Evolutionary conservation across 2,888 invertebrate genomes (phyloP).

Genomic region (Agrotis ipsilon): DNA sequence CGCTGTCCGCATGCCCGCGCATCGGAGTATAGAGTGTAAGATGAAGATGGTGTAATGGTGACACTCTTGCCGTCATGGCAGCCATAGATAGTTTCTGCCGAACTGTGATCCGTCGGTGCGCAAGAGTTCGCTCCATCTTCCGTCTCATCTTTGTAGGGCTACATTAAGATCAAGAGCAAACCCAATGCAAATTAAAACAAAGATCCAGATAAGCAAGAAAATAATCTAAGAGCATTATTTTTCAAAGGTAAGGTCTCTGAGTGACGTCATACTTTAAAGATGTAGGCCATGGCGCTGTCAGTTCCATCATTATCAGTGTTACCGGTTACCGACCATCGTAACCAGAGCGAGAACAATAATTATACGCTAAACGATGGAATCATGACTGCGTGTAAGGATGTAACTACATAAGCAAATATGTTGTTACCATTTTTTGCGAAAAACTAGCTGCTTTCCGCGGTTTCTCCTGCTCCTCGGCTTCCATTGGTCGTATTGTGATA

Average conservation of each 20-base stretch:
- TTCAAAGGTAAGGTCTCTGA: slow-evolving; percentile 52
- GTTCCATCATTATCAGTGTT: slow-evolving; percentile 22
- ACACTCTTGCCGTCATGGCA: no score
- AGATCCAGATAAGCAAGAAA: slow-evolving; percentile 66
- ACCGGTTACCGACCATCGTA: slow-evolving; percentile 24
- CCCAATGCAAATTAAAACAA: no score
- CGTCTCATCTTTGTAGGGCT: no score
- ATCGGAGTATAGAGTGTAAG: no score
- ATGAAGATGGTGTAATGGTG: no score
- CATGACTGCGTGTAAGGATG: not conserved
- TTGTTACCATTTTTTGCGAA: slow-evolving; percentile 6
- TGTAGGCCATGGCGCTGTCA: slow-evolving; percentile 46
- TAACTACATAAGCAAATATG: not conserved
- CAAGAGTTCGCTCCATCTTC: no score
- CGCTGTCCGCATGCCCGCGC: no score
- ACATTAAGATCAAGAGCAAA: no score
- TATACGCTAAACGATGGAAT: slow-evolving; percentile 28
- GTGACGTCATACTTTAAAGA: slow-evolving; percentile 52
- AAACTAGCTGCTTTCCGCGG: not conserved
- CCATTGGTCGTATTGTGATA: no score
- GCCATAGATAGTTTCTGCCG: no score
- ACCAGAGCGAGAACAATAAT: slow-evolving; percentile 50
- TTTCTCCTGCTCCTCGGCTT: no score
- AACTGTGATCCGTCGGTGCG: no score
- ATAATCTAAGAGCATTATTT: slow-evolving; percentile 40